Base-by-base conservation (phyloP, 2,888 invertebrate genomes). In the Apotomis capreana region DNA sequence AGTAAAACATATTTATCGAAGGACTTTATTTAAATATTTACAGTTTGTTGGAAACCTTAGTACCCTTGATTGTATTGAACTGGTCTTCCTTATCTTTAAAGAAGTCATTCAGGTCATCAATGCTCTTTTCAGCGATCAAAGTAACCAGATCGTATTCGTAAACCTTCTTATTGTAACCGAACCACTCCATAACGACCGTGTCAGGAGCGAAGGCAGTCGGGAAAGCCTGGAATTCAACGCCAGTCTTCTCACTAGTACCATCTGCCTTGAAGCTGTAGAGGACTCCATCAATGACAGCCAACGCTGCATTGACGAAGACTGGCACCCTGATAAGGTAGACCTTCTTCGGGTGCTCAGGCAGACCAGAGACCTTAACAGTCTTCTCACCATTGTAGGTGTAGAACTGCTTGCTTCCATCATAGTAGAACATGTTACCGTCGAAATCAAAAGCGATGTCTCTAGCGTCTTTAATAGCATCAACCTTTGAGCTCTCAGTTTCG, bases 121-220 rank as follows among this genome's bases (percentile, higher is more conserved):
- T 5, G 2, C 80, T 0, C 1, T 77, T 78, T 1, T 77, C 71
- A 0, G 81, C 5, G 0, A 87, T 5, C 0, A 87, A 10, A 0
- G 40, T 40, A 0, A 84, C 15, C 0, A 90, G 5, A 61, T 90
- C 88, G 77, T 86, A 90, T 74, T 88, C 83, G 64, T 91, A 92
- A 46, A 92, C 87, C 4, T 84, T 87, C 73, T 91, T 90, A 10
- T 90, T 78, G 57, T 85, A 81, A 5, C 79, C 90, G 13, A 80
- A 88, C 74, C 86, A 91, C 40, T 89, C 85, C 2, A 90, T 77
- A 0, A 89, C 69, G 0, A 84, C 78, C 0, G 80, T 85, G 74
- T 91, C 90, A 68, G 85, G 75, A 0, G 82, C 79, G 52, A 81
- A 87, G 1, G 90, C 91, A 0, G 87, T 79, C 0, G 90, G 89